A percentile compares a stretch with the other conserved stretches of the same genome.
Evolutionary conservation across 2,113 vertebrate genomes (phyloP).

Genomic region (Bostrychus sinensis): DNA sequence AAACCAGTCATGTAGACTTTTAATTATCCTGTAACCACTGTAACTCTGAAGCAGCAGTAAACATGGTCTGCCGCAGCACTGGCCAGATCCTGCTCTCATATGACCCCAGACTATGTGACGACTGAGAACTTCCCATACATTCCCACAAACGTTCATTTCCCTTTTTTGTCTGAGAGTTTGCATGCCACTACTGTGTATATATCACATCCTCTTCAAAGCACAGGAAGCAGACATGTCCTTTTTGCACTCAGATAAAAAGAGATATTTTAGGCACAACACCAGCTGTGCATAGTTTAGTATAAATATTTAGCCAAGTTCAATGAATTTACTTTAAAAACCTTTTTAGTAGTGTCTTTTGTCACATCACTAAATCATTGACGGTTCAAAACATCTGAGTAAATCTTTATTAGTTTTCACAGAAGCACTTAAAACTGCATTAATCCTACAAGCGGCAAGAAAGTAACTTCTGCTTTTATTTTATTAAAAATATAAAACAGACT

Average conservation of each 20-base stretch:
- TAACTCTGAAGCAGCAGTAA: constrained; percentile 38
- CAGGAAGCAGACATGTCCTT: constrained; percentile 49
- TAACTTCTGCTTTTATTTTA: too few relatives aligned
- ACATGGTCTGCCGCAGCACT: constrained; percentile 12
- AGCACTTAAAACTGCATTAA: too few relatives aligned
- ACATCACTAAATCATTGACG: too few relatives aligned
- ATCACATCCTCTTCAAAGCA: constrained; percentile 63
- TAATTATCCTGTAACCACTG: constrained; percentile 32
- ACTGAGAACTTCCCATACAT: constrained; percentile 55
- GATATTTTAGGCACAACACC: constrained; percentile 17
- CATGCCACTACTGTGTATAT: constrained; percentile 30
- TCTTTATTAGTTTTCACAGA: constrained; percentile 23
- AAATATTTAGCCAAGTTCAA: neutral
- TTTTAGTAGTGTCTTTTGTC: too few relatives aligned
- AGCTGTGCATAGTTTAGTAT: neutral
- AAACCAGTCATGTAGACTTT: constrained; percentile 28
- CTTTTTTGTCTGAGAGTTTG: constrained; percentile 58
- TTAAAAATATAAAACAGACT: too few relatives aligned
- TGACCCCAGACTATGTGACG: constrained; percentile 66
- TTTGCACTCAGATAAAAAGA: constrained; percentile 34
- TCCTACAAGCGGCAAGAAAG: too few relatives aligned
- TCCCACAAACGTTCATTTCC: constrained; percentile 60
- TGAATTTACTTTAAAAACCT: neutral
- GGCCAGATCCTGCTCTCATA: constrained; percentile 34
- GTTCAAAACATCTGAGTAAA: constrained; percentile 9